phyloP scores from a whole-genome alignment of 2,113 vertebrate genomes.

The Chelonoidis abingdonii region DNA sequence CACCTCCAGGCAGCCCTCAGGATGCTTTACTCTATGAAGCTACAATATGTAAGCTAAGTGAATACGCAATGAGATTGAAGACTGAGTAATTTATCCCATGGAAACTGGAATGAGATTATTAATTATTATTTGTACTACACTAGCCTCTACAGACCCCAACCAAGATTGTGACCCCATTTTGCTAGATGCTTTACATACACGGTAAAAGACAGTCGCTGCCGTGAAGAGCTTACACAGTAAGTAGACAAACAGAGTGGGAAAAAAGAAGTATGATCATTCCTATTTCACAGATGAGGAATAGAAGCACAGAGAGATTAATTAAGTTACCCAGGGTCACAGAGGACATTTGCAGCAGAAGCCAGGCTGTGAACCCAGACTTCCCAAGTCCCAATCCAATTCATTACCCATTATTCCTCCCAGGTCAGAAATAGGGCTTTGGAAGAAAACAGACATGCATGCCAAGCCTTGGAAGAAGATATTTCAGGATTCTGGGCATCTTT shows the following conservation, averaged over 20 bases:
- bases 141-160: background rate
- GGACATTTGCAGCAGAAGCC: background rate
- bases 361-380: background rate
- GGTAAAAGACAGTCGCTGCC: background rate
- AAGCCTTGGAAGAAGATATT: background rate
- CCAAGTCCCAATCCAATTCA: background rate
- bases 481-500: background rate
- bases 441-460: background rate
- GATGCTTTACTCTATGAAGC: background rate
- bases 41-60: background rate
- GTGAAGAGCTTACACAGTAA: background rate
- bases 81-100: background rate
- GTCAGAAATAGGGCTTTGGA: background rate
- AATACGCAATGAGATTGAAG: background rate
- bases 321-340: background rate
- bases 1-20: background rate
- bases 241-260: background rate
- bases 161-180: background rate
- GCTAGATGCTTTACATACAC: background rate
- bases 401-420: background rate
- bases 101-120: background rate
- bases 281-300: background rate
- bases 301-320: background rate
- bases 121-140: background rate
- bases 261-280: background rate